phyloP scores from a whole-genome alignment of 2,888 invertebrate species.

The Rhorus exstirpatorius region DNA sequence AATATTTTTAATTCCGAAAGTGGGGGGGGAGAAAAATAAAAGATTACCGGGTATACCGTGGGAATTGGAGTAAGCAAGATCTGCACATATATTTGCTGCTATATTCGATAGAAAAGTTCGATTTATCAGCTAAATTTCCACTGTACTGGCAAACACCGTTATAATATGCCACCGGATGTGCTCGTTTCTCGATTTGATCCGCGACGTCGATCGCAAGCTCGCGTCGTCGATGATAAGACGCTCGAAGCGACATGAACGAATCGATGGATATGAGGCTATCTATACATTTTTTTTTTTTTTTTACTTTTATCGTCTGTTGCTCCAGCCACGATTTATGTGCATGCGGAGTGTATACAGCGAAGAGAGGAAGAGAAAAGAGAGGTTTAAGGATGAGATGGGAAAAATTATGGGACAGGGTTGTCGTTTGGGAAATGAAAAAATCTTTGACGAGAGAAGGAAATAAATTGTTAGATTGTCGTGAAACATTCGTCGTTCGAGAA shows the following conservation, averaged over 20 bases:
- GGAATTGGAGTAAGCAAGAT: too few relatives aligned
- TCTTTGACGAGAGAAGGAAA: slow-evolving; percentile 19
- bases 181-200: slow-evolving; percentile 38
- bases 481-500: not conserved
- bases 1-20: not conserved
- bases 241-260: slow-evolving; percentile 8
- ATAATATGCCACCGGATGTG: slow-evolving; percentile 45
- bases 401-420: not conserved
- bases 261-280: slow-evolving; percentile 1
- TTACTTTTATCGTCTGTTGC: slow-evolving; percentile 25
- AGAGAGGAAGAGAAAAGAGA: slow-evolving; percentile 1
- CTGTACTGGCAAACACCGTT: not conserved
- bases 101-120: slow-evolving; percentile 10
- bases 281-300: not conserved
- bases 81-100: too few relatives aligned
- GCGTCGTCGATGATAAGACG: slow-evolving; percentile 53
- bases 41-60: too few relatives aligned
- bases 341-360: not conserved
- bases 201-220: slow-evolving; percentile 54
- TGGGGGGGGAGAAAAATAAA: too few relatives aligned
- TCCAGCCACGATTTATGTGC: not conserved
- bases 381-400: slow-evolving; percentile 7
- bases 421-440: slow-evolving; percentile 33
- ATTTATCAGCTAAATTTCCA: slow-evolving; percentile 14
- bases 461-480: slow-evolving; percentile 24